Conservation (phyloP, 2,797 vertebrate genomes). For the Mallotus villosus region DNA sequence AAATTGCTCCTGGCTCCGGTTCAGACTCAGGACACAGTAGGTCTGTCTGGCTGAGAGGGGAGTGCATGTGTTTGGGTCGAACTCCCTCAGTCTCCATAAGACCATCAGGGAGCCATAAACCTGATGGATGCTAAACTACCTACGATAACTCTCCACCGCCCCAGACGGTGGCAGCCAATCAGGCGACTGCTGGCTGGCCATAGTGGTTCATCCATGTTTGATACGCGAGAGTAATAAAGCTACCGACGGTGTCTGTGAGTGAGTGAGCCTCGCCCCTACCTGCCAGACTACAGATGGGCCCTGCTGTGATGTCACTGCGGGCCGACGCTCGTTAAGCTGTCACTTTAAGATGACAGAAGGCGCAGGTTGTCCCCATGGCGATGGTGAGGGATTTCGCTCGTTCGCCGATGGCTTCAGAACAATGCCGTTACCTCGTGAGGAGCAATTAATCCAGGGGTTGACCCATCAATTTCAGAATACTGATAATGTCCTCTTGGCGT, state of each 20-base stretch:
- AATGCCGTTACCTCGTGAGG: constrained; percentile 38
- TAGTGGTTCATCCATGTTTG: constrained; percentile 62
- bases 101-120: constrained; percentile 22
- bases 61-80: neutral
- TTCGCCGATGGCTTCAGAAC: constrained; percentile 25
- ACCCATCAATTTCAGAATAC: neutral
- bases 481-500: neutral
- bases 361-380: constrained; percentile 46
- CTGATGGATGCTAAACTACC: constrained; percentile 47
- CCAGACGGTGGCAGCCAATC: constrained; percentile 47
- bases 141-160: constrained; percentile 45
- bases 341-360: constrained; percentile 37
- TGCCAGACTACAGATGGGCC: constrained; percentile 39
- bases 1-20: neutral
- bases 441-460: constrained; percentile 10
- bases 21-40: neutral
- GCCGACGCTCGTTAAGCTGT: constrained; percentile 59
- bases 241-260: constrained; percentile 53
- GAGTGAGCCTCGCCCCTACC: constrained; percentile 32
- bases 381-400: constrained; percentile 36
- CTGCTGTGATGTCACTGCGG: constrained; percentile 46
- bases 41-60: neutral
- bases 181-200: constrained; percentile 63
- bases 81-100: neutral
- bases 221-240: constrained; percentile 60